phyloP scores from a whole-genome alignment of 2,797 vertebrate genomes.

The Morus bassanus region DNA sequence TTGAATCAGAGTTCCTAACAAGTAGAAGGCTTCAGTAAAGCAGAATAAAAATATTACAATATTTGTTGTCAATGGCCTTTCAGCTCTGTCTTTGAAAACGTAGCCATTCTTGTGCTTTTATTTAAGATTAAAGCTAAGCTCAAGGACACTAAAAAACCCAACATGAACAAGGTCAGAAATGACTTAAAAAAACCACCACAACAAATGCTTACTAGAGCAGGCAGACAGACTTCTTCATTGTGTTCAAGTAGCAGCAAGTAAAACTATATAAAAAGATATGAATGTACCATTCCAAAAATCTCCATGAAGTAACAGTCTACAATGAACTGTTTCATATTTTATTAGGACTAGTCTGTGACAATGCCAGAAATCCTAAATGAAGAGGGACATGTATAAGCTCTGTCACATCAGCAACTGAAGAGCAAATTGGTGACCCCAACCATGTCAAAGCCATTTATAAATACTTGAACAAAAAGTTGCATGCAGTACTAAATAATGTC shows the following conservation, averaged over 20 bases:
- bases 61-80: slow-evolving; percentile 65
- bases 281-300: neutral
- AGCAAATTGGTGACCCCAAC: neutral
- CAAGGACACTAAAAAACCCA: slow-evolving; percentile 79
- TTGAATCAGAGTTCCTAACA: slow-evolving; percentile 64
- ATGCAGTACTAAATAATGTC: neutral
- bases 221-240: slow-evolving; percentile 32
- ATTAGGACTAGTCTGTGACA: neutral
- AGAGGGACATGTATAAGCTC: neutral
- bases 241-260: slow-evolving; percentile 32
- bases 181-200: neutral
- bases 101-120: slow-evolving; percentile 69
- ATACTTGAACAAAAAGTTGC: neutral
- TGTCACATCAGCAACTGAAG: neutral
- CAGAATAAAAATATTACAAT: slow-evolving; percentile 63
- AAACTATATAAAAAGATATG: neutral
- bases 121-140: slow-evolving; percentile 74
- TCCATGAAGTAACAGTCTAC: neutral
- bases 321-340: neutral
- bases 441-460: neutral
- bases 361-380: neutral
- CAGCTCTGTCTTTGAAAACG: slow-evolving; percentile 48
- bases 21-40: slow-evolving; percentile 55
- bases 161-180: slow-evolving; percentile 76
- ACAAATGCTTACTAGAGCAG: slow-evolving; percentile 14